Base-by-base conservation (phyloP, 1,140 invertebrate genomes). In the Eumeta japonica region DNA sequence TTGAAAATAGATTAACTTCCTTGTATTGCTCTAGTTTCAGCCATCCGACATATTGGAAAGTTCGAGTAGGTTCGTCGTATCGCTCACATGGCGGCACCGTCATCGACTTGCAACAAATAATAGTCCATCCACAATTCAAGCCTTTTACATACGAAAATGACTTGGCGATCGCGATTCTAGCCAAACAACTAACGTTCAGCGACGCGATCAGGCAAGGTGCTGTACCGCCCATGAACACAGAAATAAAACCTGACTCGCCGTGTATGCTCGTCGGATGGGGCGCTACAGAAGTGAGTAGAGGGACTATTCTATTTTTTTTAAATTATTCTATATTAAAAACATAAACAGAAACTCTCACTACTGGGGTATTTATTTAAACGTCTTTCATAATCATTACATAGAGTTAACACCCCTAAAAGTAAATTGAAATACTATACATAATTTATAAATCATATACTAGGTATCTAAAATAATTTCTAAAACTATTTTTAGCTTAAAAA, bases 261-360 rank as follows among this genome's bases (percentile, higher is more conserved):
- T 61, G 56, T 29, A 58, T 52, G 0, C 38, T 73, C 1, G 41
- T 58, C 15, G 68, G 68, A 33, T 73, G 68, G 68, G 68, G 68
- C 17, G 50, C 58, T 15, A 55, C 50, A 4, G 47, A 65, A 52
- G 66, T 73, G 40, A 43, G 44, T 49, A 35, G 2, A 3, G 12
- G n/a, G 7, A 24, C 7, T 24, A 24, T 7, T 24, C 7, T 24
- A 7, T 24, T n/a, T n/a, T n/a, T n/a, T n/a, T n/a, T n/a, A n/a
- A n/a, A n/a, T n/a, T n/a, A n/a, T n/a, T n/a, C n/a, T n/a, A n/a
- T n/a, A n/a, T n/a, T n/a, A n/a, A n/a, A n/a, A n/a, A n/a, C n/a
- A n/a, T n/a, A n/a, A n/a, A n/a, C n/a, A n/a, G n/a, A n/a, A n/a
- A n/a, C n/a, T n/a, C n/a, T n/a, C n/a, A n/a, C n/a, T n/a, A n/a